phyloP scores from a whole-genome alignment of 1,140 invertebrate genomes.

The Drosophila azteca region DNA sequence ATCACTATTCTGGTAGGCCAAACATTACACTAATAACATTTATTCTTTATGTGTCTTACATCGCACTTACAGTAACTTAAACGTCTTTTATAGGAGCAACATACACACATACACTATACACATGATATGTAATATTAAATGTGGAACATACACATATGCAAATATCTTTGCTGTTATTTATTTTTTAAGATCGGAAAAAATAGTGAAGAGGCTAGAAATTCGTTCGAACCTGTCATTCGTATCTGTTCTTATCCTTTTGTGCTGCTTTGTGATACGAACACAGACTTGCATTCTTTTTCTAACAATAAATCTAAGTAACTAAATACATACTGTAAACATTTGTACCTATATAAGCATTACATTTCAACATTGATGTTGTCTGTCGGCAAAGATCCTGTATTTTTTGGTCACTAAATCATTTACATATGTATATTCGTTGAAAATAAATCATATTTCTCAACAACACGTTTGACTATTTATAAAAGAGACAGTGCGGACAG shows the following conservation, averaged over 20 bases:
- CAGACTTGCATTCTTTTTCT: constrained; percentile 62
- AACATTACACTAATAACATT: constrained; percentile 53
- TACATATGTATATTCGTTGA: constrained; percentile 53
- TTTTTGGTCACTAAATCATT: constrained; percentile 46
- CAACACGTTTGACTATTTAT: no score
- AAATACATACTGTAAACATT: constrained; percentile 42
- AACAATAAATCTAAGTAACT: constrained; percentile 48
- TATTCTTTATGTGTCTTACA: constrained; percentile 71
- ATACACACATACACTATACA: constrained; percentile 51
- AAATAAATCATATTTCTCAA: constrained; percentile 55
- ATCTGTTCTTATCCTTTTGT: constrained; percentile 49
- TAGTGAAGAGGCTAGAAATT: constrained; percentile 64
- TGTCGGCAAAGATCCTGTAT: constrained; percentile 55
- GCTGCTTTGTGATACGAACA: constrained; percentile 57
- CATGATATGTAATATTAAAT: no score
- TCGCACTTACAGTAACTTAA: constrained; percentile 32
- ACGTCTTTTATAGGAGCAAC: constrained; percentile 56
- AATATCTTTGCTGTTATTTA: constrained; percentile 73
- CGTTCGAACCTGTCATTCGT: constrained; percentile 35
- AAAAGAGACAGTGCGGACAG: no score
- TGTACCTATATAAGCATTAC: constrained; percentile 58
- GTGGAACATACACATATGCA: constrained; percentile 45
- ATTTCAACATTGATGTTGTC: constrained; percentile 40
- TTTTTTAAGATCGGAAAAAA: constrained; percentile 67
- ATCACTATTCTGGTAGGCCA: constrained; percentile 44